Percentiles rank a stretch among this genome's conserved stretches.
Evolutionary conservation across 2,888 invertebrate genomes (phyloP).

Genomic region (Philereme transversata): DNA sequence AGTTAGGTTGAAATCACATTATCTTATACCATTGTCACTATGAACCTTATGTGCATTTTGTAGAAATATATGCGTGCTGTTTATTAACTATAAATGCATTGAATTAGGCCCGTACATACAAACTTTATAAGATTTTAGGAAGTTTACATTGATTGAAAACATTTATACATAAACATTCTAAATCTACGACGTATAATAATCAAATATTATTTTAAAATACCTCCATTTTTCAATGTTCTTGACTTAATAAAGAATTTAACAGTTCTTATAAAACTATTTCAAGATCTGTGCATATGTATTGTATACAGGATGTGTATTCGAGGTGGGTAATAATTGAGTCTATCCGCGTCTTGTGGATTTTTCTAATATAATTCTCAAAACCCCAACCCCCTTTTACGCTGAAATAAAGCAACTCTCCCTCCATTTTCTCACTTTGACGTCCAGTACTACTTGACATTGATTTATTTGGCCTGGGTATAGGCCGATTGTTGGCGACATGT

Average conservation of each 20-base stretch:
- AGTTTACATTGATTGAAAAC: slow-evolving; percentile 13
- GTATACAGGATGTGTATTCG: background rate
- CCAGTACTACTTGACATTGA: too few species aligned
- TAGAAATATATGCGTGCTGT: slow-evolving; percentile 15
- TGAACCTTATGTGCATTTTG: slow-evolving; percentile 12
- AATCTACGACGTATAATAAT: slow-evolving; percentile 1
- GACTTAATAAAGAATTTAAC: too few species aligned
- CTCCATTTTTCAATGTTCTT: too few species aligned
- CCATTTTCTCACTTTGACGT: too few species aligned
- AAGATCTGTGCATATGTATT: background rate
- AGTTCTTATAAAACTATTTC: background rate
- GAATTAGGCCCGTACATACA: slow-evolving; percentile 15
- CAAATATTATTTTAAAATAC: background rate
- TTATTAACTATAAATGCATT: slow-evolving; percentile 9
- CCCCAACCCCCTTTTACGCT: too few species aligned
- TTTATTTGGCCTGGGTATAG: too few species aligned
- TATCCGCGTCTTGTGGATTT: too few species aligned
- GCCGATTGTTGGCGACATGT: too few species aligned
- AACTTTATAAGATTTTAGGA: slow-evolving; percentile 4
- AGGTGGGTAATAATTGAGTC: too few species aligned
- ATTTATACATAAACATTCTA: slow-evolving; percentile 5
- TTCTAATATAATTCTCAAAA: too few species aligned
- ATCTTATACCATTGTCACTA: slow-evolving; percentile 4
- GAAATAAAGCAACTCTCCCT: too few species aligned
- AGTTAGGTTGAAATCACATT: slow-evolving; percentile 25